Evolutionary conservation across 2,113 vertebrate species (phyloP).

Genomic region (Ophiodon elongatus): DNA sequence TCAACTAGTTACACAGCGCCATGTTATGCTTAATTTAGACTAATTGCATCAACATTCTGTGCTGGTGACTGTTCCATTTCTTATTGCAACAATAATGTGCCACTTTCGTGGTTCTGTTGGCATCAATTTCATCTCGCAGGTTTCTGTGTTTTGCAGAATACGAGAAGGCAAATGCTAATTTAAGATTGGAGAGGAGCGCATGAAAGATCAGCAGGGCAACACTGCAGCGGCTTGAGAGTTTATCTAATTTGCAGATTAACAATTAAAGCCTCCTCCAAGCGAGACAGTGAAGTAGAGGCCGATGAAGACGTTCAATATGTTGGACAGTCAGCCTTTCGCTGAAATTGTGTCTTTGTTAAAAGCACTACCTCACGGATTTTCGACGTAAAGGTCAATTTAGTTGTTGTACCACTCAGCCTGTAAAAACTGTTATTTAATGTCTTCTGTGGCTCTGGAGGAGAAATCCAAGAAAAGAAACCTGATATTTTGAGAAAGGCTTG

Average conservation of each 20-base stretch:
- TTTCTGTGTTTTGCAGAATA: background rate
- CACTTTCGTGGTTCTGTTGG: slow-evolving; percentile 24
- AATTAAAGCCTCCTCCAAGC: slow-evolving; percentile 35
- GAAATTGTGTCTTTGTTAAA: background rate
- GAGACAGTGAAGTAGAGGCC: slow-evolving; percentile 24
- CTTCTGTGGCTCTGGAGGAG: background rate
- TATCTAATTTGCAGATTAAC: slow-evolving; percentile 26
- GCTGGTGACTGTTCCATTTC: slow-evolving; percentile 34
- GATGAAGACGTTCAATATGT: slow-evolving; percentile 37
- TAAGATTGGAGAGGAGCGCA: background rate
- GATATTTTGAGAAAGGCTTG: background rate
- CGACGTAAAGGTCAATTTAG: background rate
- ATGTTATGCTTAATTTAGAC: slow-evolving; percentile 53
- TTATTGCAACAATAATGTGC: slow-evolving; percentile 9
- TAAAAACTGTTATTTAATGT: background rate
- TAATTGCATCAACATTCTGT: slow-evolving; percentile 47
- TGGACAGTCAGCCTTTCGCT: slow-evolving; percentile 2
- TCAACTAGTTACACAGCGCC: slow-evolving; percentile 20
- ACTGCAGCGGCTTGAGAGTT: slow-evolving; percentile 12
- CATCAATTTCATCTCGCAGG: slow-evolving; percentile 1
- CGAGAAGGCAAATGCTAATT: slow-evolving; percentile 4
- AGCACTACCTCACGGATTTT: background rate
- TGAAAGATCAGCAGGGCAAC: background rate
- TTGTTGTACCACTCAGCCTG: background rate
- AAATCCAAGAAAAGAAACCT: slow-evolving; percentile 1